Percentiles rank a stretch among this genome's conserved stretches.
These are phyloP conservation scores for Vireo altiloquus DNA, from an alignment of 2,113 vertebrate genomes.

Conservation along the genomic window DNA sequence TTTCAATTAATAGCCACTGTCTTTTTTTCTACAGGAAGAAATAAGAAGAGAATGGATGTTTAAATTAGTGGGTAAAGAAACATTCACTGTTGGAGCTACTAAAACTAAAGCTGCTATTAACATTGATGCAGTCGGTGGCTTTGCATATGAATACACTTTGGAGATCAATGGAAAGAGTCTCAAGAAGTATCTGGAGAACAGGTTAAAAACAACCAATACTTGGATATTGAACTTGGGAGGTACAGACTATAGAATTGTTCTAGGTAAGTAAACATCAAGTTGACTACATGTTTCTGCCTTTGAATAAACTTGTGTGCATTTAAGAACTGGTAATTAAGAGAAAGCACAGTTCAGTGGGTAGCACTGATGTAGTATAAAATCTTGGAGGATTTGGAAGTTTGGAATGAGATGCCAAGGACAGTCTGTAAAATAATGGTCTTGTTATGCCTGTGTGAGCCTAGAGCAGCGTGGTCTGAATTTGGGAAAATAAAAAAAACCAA, in stretches of 20 bases:
- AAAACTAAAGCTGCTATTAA: slow-evolving; percentile 94
- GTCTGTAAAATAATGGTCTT: neutral
- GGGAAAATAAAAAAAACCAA: neutral
- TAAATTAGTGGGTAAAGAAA: slow-evolving; percentile 96
- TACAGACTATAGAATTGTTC: slow-evolving; percentile 87
- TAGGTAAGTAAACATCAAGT: slow-evolving; percentile 78
- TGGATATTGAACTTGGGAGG: slow-evolving; percentile 91
- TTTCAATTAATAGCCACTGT: neutral
- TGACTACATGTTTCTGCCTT: neutral
- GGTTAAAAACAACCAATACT: slow-evolving; percentile 93
- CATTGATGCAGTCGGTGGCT: slow-evolving; percentile 92
- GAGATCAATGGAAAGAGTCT: slow-evolving; percentile 97
- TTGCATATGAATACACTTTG: slow-evolving; percentile 96
- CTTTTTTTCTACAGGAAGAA: slow-evolving; percentile 77
- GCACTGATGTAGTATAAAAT: neutral
- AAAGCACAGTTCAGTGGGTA: neutral
- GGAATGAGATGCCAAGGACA: neutral
- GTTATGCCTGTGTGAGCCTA: neutral
- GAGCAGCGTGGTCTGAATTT: neutral
- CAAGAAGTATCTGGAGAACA: slow-evolving; percentile 94
- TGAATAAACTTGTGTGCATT: neutral
- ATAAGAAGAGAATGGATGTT: slow-evolving; percentile 98
- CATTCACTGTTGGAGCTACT: slow-evolving; percentile 85
- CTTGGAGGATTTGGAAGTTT: neutral
- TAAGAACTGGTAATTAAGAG: neutral